Percentiles rank a stretch among this genome's conserved stretches.
These are phyloP conservation scores for Setophaga coronata DNA, from an alignment of 2,113 vertebrate genomes.

Conservation along the genomic window DNA sequence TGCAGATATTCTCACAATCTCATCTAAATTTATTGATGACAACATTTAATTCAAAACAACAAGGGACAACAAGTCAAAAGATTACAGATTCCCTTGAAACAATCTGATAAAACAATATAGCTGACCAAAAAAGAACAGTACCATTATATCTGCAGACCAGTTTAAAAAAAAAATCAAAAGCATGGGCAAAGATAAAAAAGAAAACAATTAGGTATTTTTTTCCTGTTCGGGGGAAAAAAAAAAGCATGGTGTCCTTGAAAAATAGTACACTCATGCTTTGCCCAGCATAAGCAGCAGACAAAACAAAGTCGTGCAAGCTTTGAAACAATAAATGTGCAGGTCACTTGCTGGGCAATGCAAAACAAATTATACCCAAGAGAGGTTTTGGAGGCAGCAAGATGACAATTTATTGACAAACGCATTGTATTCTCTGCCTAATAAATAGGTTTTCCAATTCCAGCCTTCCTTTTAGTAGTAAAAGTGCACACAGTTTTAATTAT, in stretches of 20 bases:
- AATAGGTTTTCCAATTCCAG: slow-evolving; percentile 6
- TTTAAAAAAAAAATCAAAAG: neutral
- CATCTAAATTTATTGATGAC: neutral
- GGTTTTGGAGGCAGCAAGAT: neutral
- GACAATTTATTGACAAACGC: neutral
- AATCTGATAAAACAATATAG: neutral
- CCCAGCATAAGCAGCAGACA: neutral
- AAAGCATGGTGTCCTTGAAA: neutral
- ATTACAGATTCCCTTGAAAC: neutral
- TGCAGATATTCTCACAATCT: neutral
- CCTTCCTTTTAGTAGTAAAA: neutral
- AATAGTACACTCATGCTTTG: neutral
- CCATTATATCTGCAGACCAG: neutral
- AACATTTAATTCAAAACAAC: neutral
- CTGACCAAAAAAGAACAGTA: neutral
- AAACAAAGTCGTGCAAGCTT: neutral
- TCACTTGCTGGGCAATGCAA: neutral
- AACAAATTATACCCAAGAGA: neutral
- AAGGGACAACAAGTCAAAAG: neutral
- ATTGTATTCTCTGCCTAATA: neutral
- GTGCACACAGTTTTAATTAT: neutral
- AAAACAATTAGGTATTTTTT: neutral
- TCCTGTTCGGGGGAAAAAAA: neutral
- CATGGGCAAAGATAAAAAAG: neutral
- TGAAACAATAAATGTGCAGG: neutral